These are phyloP conservation scores for Anagyrus pseudococci DNA, from an alignment of 2,888 invertebrate species.

Conservation along the genomic window DNA sequence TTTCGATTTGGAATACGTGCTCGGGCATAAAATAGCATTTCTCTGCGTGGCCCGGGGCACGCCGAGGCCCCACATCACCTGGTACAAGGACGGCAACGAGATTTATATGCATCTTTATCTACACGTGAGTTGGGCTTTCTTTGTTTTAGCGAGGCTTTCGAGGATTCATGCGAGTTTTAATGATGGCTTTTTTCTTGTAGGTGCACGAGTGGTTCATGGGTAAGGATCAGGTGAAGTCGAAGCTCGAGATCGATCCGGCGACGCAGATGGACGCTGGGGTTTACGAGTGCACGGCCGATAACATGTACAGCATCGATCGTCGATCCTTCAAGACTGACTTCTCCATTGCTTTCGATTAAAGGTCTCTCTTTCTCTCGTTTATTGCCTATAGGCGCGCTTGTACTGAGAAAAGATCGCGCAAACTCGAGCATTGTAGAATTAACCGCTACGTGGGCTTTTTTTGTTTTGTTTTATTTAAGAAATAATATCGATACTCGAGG, in stretches of 20 bases:
- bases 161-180: too few species aligned
- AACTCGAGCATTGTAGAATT: background rate
- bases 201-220: constrained; percentile 90
- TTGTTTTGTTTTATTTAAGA: too few species aligned
- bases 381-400: constrained; percentile 8
- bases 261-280: constrained; percentile 97
- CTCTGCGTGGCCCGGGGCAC: constrained; percentile 89
- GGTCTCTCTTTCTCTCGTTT: background rate
- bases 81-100: constrained; percentile 95
- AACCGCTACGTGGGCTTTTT: background rate
- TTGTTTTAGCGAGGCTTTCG: too few species aligned
- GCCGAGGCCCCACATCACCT: constrained; percentile 90
- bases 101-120: constrained; percentile 88
- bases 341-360: constrained; percentile 85
- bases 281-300: constrained; percentile 92
- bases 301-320: constrained; percentile 90
- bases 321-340: constrained; percentile 93
- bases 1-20: constrained; percentile 90
- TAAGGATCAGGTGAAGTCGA: constrained; percentile 84
- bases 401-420: constrained; percentile 12
- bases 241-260: constrained; percentile 93
- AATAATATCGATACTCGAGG: too few species aligned
- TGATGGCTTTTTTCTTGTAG: constrained; percentile 60
- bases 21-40: constrained; percentile 94
- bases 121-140: constrained; percentile 67